These are phyloP conservation scores for Aspidoscelis tigris DNA, from an alignment of 2,113 vertebrate species.

Conservation along the genomic window DNA sequence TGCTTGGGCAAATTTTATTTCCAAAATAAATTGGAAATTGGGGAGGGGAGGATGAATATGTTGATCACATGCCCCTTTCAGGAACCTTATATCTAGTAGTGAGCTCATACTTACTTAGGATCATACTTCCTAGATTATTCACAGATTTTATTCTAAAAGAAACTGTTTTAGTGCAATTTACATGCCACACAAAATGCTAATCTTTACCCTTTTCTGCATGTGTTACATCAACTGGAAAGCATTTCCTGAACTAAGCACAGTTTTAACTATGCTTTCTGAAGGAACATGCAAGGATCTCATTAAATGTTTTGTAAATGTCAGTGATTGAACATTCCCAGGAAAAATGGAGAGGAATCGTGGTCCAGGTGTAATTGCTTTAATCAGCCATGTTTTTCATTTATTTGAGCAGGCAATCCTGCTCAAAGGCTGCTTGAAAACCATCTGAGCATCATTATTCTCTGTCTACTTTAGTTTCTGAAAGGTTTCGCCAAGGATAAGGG, in stretches of 20 bases:
- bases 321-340: constrained; percentile 20
- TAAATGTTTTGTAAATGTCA: constrained; percentile 33
- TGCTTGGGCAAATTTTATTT: no score
- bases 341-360: not conserved
- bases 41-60: no score
- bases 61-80: no score
- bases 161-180: no score
- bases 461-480: constrained; percentile 71
- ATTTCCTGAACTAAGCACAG: constrained; percentile 23
- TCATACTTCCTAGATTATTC: no score
- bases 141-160: no score
- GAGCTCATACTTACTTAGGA: no score
- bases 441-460: constrained; percentile 46
- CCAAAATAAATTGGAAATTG: no score
- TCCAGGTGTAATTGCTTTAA: constrained; percentile 42
- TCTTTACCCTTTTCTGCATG: not conserved
- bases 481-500: constrained; percentile 77
- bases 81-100: no score
- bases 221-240: not conserved
- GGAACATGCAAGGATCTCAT: not conserved
- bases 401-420: constrained; percentile 41
- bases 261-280: not conserved
- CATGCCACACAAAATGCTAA: no score
- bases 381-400: constrained; percentile 38
- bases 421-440: constrained; percentile 11